Evolutionary conservation across 2,113 vertebrate species (phyloP).

Genomic region (Corvus moneduloides): DNA sequence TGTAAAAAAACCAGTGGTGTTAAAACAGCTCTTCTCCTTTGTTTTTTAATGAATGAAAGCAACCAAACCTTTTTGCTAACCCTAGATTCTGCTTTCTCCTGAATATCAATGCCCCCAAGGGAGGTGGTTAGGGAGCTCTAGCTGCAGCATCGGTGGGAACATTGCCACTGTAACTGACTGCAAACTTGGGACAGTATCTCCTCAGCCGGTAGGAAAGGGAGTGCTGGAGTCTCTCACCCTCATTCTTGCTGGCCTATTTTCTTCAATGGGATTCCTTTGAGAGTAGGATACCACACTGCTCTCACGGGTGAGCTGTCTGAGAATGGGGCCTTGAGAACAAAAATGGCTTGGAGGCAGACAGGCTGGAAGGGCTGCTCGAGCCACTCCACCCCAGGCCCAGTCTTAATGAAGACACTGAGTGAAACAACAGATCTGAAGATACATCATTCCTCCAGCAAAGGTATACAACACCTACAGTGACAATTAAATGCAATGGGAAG

Average conservation of each 20-base stretch:
- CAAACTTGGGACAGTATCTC: neutral
- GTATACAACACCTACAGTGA: neutral
- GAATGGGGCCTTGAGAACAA: neutral
- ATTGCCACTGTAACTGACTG: neutral
- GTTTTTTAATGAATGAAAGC: neutral
- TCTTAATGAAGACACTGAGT: neutral
- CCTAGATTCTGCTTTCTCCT: neutral
- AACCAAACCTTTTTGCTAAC: neutral
- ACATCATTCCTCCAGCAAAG: neutral
- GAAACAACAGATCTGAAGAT: neutral
- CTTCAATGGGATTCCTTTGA: neutral
- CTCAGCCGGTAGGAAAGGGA: neutral
- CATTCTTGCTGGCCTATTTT: neutral
- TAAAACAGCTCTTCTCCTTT: neutral
- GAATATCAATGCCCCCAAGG: neutral
- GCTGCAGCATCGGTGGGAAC: neutral
- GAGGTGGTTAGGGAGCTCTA: neutral
- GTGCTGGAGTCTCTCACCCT: neutral
- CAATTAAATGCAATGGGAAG: neutral
- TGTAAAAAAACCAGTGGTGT: neutral
- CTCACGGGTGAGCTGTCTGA: neutral
- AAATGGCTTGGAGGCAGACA: neutral
- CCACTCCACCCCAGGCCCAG: neutral
- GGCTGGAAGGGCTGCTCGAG: neutral
- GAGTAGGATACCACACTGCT: neutral